Base-by-base conservation (phyloP, 1,140 invertebrate species). In the Drosophila tani region DNA sequence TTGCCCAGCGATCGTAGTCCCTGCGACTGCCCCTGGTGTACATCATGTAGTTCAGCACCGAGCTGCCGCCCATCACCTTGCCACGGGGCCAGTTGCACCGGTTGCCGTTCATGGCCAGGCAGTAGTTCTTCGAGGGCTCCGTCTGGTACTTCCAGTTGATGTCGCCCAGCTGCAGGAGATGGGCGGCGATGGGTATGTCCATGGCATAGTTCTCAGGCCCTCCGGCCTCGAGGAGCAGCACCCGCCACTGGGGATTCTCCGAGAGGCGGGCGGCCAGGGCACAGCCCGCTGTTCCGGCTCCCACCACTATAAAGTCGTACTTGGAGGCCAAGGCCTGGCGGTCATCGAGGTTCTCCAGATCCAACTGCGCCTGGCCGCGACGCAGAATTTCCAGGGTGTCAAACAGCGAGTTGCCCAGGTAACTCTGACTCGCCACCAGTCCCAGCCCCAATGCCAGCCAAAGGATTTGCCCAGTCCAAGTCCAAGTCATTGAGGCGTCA, bases 41-140 rank as follows among this genome's bases (percentile, higher is more conserved):
- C 45, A 98, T 97, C 98, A 99, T 97, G 71, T 97, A 98, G 87
- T 99, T 98, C 0, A 98, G 92, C 0, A 96, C 96, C 58, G 96
- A 97, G 1, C 96, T 97, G 0, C 98, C 97, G 5, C 97, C 97
- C 82, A 97, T 94, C 0, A 96, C 96, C 91, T 96, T 97, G 2
- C 96, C 96, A 55, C 96, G 93, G 0, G 96, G 96, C 95, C 95
- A 96, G 62, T 96, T 95, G 86, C 96, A 95, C 40, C 93, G 93
- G 62, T 93, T 93, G 19, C 93, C 92, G 46, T 94, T 93, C 79
- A 94, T 94, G 1, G 94, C 92, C 19, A 93, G 78, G 27, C 92
- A 93, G 24, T 90, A 84, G 63, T 57, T 81, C 12, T 84, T 59
- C 3, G 94, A 94, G 2, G 94, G 95, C 56, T 95, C 95, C 0